Percentiles rank a stretch among this genome's conserved stretches.
Evolutionary conservation across 2,113 vertebrate genomes (phyloP).

Genomic region (Tonatia bakeri): DNA sequence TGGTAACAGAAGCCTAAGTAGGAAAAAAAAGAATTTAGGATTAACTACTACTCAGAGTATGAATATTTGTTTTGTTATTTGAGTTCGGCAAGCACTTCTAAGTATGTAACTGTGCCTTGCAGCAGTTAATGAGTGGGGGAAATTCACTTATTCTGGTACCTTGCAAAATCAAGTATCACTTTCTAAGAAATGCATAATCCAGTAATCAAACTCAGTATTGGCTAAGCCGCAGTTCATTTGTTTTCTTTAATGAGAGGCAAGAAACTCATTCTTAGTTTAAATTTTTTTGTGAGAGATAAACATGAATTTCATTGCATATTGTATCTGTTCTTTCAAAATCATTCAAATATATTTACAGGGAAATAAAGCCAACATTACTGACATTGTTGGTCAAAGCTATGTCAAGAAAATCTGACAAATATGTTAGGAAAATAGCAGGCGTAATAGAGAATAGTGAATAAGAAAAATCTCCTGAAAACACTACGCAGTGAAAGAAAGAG

Average conservation of each 20-base stretch:
- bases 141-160: background rate
- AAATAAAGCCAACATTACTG: background rate
- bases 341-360: background rate
- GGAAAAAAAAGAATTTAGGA: background rate
- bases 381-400: background rate
- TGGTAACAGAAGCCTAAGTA: background rate
- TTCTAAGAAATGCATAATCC: background rate
- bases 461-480: slow-evolving; percentile 35
- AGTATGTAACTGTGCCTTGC: background rate
- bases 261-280: background rate
- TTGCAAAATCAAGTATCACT: background rate
- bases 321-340: background rate
- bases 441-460: background rate
- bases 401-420: background rate
- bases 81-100: background rate
- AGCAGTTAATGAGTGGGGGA: background rate
- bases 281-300: background rate
- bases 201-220: background rate
- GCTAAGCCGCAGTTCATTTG: background rate
- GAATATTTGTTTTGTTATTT: background rate
- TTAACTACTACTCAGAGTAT: background rate
- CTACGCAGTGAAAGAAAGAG: slow-evolving; percentile 33
- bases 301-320: background rate
- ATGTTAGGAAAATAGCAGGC: background rate
- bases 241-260: background rate